phyloP scores from a whole-genome alignment of 1,140 invertebrate genomes.

The Trichonephila clavipes region DNA sequence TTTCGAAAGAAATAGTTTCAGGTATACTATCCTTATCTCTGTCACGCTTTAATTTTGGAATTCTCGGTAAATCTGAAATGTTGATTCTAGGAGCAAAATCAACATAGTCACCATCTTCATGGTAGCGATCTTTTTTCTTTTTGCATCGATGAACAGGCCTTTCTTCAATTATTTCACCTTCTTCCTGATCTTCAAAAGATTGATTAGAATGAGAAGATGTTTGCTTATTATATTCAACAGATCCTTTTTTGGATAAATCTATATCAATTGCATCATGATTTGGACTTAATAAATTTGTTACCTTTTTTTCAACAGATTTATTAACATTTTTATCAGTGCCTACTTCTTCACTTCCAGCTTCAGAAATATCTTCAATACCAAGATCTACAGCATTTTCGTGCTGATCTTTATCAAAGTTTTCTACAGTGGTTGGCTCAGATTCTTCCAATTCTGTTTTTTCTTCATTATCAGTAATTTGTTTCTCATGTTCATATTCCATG shows the following conservation, averaged over 20 bases:
- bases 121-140: constrained; percentile 78
- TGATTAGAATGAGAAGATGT: constrained; percentile 39
- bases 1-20: constrained; percentile 60
- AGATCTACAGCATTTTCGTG: constrained; percentile 18
- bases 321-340: constrained; percentile 10
- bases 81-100: constrained; percentile 74
- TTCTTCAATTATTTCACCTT: constrained; percentile 83
- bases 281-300: constrained; percentile 1
- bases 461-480: constrained; percentile 38
- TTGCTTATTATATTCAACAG: constrained; percentile 3
- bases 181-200: constrained; percentile 80
- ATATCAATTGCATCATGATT: neutral
- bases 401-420: constrained; percentile 21
- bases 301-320: constrained; percentile 39
- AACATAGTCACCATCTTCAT: constrained; percentile 56
- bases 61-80: constrained; percentile 78
- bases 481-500: constrained; percentile 11
- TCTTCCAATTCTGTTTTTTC: neutral
- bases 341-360: constrained; percentile 69
- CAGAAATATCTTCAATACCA: constrained; percentile 75
- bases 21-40: constrained; percentile 59
- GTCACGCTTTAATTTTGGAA: constrained; percentile 78
- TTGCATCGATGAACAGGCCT: constrained; percentile 80
- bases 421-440: neutral
- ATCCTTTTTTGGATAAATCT: neutral